Evolutionary conservation across 2,797 vertebrate genomes (phyloP), one percentile per base, ranked within the genome.

Genomic region (Erpetoichthys calabaricus): DNA sequence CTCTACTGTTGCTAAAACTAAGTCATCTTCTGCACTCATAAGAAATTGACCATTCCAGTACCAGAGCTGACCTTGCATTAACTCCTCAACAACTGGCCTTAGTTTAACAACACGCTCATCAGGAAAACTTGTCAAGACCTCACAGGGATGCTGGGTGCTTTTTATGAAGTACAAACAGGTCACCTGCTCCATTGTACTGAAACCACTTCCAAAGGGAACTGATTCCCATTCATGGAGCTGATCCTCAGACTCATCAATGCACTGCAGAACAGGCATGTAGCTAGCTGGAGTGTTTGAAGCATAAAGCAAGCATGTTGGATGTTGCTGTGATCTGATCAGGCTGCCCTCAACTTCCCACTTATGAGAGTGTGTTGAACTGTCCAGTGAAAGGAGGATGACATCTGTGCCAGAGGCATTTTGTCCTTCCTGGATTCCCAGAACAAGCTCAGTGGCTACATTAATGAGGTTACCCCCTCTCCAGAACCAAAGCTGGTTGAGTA

Each of bases 401-500:
- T 41, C 42, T 42, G 43, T 7, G 25, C 10, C 10, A 42, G 42
- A 49, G 53, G 10, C 45, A 41, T 49, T 42, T 25, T 4, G n/a
- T 56, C 46, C 42, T 56, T 41, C 44, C 56, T 44, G 8, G 43
- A 60, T 55, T 44, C 53, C 59, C 8, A 60, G 25, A 44, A 54
- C 42, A 25, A 60, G 49, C 45, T 44, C 47, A 42, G 41, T 56
- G 43, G 53, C 59, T 47, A 60, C 41, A 10, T 56, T 60, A 7
- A 60, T 56, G n/a, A 60, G 8, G 9, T 59, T 42, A 42, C 42
- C 53, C 42, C 53, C 53, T 51, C 54, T 50, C n/a, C 8, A 44
- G 43, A 45, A 60, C 59, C 59, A 60, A 43, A 56, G 59, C 46
- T 60, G 53, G 9, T 56, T 49, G n/a, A 60, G 53, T 7, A 60